Conservation (phyloP, 2,888 invertebrate species). For the Electrophaes corylata region DNA sequence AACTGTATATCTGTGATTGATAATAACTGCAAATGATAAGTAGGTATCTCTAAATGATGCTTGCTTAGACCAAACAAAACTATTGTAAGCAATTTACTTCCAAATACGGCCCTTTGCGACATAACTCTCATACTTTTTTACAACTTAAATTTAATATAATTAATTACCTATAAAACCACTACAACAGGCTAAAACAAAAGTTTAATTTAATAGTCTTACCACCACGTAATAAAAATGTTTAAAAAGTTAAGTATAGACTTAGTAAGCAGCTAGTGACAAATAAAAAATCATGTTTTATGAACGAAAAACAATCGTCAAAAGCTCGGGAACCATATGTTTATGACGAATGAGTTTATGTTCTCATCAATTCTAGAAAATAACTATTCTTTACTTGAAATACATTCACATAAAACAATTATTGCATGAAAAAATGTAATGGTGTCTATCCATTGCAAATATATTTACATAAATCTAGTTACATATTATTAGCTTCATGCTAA, state of each 20-base stretch:
- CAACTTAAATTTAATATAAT: constrained; percentile 69
- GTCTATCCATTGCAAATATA: constrained; percentile 61
- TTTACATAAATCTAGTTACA: constrained; percentile 73
- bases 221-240: constrained; percentile 34
- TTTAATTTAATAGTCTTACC: constrained; percentile 42
- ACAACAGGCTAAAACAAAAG: constrained; percentile 57
- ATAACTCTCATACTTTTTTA: constrained; percentile 64
- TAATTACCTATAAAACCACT: constrained; percentile 62
- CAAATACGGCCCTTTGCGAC: constrained; percentile 46
- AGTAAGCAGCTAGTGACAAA: constrained; percentile 23
- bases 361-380: constrained; percentile 22
- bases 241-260: constrained; percentile 21
- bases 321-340: constrained; percentile 13
- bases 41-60: constrained; percentile 1
- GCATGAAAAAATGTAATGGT: constrained; percentile 46
- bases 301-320: constrained; percentile 13
- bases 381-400: too few species aligned
- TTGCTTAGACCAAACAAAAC: constrained; percentile 24
- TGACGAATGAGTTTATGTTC: constrained; percentile 25
- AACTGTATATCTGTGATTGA: constrained; percentile 34
- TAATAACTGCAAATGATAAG: constrained; percentile 24
- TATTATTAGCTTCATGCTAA: constrained; percentile 57
- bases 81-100: constrained; percentile 21
- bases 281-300: constrained; percentile 10
- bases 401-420: constrained; percentile 42